These are phyloP conservation scores for Gerris lacustris DNA, from an alignment of 2,888 invertebrate species.

Conservation along the genomic window DNA sequence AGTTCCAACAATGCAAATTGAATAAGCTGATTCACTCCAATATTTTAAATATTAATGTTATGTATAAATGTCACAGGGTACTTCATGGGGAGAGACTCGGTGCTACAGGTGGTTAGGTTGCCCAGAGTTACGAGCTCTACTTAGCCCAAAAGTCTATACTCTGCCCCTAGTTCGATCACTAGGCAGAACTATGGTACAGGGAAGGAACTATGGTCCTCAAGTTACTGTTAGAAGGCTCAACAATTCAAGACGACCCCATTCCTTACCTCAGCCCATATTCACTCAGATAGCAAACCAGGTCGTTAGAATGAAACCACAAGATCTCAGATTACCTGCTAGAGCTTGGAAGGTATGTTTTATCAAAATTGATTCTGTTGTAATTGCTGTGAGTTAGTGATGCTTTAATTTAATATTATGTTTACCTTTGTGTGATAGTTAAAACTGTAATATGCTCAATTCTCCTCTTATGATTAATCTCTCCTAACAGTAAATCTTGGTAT, in stretches of 20 bases:
- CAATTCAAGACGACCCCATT: constrained; percentile 43
- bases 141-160: constrained; percentile 49
- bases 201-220: constrained; percentile 52
- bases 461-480: no score
- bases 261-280: constrained; percentile 44
- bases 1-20: no score
- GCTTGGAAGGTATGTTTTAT: constrained; percentile 46
- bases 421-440: background rate
- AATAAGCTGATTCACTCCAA: no score
- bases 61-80: no score
- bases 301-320: constrained; percentile 44
- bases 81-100: constrained; percentile 5
- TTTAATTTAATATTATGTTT: constrained; percentile 1
- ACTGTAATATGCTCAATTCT: background rate
- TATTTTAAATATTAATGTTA: no score
- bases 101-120: constrained; percentile 39
- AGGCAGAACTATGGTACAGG: constrained; percentile 54
- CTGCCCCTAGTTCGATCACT: constrained; percentile 50
- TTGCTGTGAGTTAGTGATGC: constrained; percentile 1
- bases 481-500: no score
- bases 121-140: constrained; percentile 41
- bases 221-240: constrained; percentile 49
- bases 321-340: constrained; percentile 47
- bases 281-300: constrained; percentile 51
- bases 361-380: constrained; percentile 8